Evolutionary conservation across 92 coral and sea anemone species (phyloP).

Genomic region (Umimayanthus kanabou): DNA sequence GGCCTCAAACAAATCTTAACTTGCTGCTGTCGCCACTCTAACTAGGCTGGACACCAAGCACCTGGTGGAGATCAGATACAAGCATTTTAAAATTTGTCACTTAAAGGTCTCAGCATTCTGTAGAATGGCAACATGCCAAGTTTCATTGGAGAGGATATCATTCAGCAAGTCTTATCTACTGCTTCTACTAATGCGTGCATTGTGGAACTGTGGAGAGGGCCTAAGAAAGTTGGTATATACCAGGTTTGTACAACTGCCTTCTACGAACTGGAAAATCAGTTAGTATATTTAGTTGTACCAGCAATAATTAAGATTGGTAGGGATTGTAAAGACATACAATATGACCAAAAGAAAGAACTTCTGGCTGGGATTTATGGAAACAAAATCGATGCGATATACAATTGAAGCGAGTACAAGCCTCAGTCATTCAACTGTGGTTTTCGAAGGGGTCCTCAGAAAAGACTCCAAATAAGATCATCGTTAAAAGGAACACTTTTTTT

Average conservation of each 20-base stretch:
- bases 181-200: conserved; percentile 16
- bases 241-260: conserved; percentile 27
- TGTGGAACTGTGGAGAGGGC: conserved; percentile 23
- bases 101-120: conserved; percentile 39
- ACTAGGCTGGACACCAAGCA: too few relatives aligned
- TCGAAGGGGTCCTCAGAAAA: too few relatives aligned
- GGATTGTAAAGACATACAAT: conserved; percentile 17
- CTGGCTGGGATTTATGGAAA: too few relatives aligned
- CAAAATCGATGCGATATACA: too few relatives aligned
- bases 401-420: too few relatives aligned
- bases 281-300: background rate
- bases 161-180: conserved; percentile 32
- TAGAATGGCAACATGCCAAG: conserved; percentile 41
- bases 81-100: background rate
- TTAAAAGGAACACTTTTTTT: too few relatives aligned
- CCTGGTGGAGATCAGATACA: too few relatives aligned
- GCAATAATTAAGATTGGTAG: conserved; percentile 16
- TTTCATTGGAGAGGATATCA: conserved; percentile 22
- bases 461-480: too few relatives aligned
- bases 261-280: background rate
- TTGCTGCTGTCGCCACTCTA: too few relatives aligned
- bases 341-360: too few relatives aligned
- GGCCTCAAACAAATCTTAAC: too few relatives aligned
- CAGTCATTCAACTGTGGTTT: too few relatives aligned
- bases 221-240: conserved; percentile 39